Base-by-base conservation (phyloP, 2,888 invertebrate species). In the Germaria angustata region DNA sequence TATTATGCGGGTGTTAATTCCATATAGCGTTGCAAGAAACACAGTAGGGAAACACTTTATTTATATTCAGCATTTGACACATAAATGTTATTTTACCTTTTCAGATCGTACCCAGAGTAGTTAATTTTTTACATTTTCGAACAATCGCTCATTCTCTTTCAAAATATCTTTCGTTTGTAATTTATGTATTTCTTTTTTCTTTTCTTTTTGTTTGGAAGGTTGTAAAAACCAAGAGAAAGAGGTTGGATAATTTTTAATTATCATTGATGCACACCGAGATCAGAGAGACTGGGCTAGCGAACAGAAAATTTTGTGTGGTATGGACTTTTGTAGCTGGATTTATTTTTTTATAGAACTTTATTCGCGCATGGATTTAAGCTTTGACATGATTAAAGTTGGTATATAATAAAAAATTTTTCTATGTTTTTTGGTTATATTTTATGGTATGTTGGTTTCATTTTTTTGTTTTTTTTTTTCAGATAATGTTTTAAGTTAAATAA, bases 31-130 rank as follows among this genome's bases (percentile, higher is more conserved):
- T 44, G 82, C 81, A 82, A 71, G 75, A 75, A 75, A 53, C 80
- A 71, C 66, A 66, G 28, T 66, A 66, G 71, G 68, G 61, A 68
- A 73, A 82, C 71, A 83, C n/a, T n/a, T n/a, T n/a, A 71, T 72
- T 78, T 49, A 59, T 44, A 68, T 76, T 68, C 32, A 71, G 72
- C 65, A 22, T 46, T 79, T 79, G 51, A 51, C 75, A 69, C 59
- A 80, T 71, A 46, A 57, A 77, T 51, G 66, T 80, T 75, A 73
- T 79, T 68, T 91, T 91, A 91, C 91, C 91, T 91, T 91, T 87
- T 87, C 85, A 90, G 91, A 91, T 91, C 91, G 91, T 91, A 91
- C 91, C 91, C 90, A 90, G 63, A 65, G 87, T 87, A 80, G 82
- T 86, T 88, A 86, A 84, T 86, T 85, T 85, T 68, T 65, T 80